Evolutionary conservation across 2,888 invertebrate genomes (phyloP).

Genomic region (Cosmia pyralina): DNA sequence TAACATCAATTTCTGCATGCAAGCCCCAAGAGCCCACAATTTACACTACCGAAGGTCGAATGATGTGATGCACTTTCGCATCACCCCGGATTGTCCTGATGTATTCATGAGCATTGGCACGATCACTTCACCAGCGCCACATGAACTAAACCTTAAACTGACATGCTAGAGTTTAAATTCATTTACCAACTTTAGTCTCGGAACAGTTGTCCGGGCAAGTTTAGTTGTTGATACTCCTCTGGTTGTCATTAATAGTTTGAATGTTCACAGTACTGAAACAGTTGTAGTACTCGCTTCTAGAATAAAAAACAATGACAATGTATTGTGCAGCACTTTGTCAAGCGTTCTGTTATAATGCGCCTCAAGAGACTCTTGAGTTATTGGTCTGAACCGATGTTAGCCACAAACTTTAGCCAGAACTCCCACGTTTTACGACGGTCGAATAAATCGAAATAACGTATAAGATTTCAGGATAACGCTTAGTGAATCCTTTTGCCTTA

Average conservation of each 20-base stretch:
- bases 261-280: constrained; percentile 31
- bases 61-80: constrained; percentile 70
- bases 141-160: constrained; percentile 60
- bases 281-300: constrained; percentile 10
- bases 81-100: constrained; percentile 63
- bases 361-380: constrained; percentile 51
- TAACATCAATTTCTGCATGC: constrained; percentile 37
- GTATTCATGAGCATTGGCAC: constrained; percentile 69
- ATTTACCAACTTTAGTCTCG: constrained; percentile 39
- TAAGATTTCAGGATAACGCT: constrained; percentile 52
- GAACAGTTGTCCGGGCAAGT: constrained; percentile 55
- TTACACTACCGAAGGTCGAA: constrained; percentile 64
- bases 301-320: constrained; percentile 44
- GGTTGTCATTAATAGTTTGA: constrained; percentile 66
- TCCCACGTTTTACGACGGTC: constrained; percentile 39
- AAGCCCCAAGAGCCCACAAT: constrained; percentile 57
- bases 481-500: constrained; percentile 52
- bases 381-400: constrained; percentile 40
- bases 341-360: constrained; percentile 45
- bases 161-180: constrained; percentile 60
- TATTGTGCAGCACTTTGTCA: constrained; percentile 52
- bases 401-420: constrained; percentile 49
- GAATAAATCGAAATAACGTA: constrained; percentile 54
- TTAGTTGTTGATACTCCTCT: constrained; percentile 65
- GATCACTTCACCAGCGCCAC: constrained; percentile 42